These are phyloP conservation scores for Brachyptera risi DNA, from an alignment of 2,888 invertebrate species.

Conservation along the genomic window DNA sequence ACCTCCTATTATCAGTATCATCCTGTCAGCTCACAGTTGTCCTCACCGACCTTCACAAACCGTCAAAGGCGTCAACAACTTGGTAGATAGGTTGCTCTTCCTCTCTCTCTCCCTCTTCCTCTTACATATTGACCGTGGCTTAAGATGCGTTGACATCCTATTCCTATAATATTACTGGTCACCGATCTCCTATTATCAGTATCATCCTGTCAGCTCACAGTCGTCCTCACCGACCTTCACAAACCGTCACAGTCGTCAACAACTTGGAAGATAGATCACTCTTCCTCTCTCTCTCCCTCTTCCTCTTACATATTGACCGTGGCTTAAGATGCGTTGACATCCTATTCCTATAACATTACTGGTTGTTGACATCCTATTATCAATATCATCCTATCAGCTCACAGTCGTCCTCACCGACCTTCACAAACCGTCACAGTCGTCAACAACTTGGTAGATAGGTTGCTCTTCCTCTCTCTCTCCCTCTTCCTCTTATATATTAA, in stretches of 20 bases:
- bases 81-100: background rate
- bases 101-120: too few relatives aligned
- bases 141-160: slow-evolving; percentile 84
- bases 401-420: slow-evolving; percentile 98
- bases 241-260: too few relatives aligned
- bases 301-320: slow-evolving; percentile 94
- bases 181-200: slow-evolving; percentile 96
- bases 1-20: too few relatives aligned
- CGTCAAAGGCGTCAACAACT: too few relatives aligned
- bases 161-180: slow-evolving; percentile 92
- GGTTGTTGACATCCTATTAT: slow-evolving; percentile 95
- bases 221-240: slow-evolving; percentile 49
- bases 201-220: too few relatives aligned
- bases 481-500: background rate
- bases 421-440: too few relatives aligned
- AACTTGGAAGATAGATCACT: too few relatives aligned
- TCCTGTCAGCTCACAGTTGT: slow-evolving; percentile 99
- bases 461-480: background rate
- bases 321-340: slow-evolving; percentile 84
- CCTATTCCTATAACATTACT: slow-evolving; percentile 90
- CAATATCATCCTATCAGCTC: too few relatives aligned
- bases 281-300: too few relatives aligned
- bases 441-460: slow-evolving; percentile 69
- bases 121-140: slow-evolving; percentile 88
- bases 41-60: slow-evolving; percentile 93